Base-by-base conservation (phyloP, 2,888 invertebrate genomes). In the Troides helena region DNA sequence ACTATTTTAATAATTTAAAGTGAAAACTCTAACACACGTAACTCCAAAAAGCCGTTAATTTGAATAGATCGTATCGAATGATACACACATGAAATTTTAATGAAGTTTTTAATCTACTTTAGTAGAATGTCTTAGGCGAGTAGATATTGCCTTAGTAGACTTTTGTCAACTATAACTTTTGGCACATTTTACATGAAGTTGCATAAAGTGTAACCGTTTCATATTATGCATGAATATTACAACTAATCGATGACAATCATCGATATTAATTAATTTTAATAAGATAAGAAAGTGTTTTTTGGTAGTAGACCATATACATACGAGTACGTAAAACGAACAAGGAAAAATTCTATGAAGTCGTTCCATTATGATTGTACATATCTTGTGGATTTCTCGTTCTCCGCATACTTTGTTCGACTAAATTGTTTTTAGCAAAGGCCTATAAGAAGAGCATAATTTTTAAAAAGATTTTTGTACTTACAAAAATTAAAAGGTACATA, bases 151-250 rank as follows among this genome's bases (percentile, higher is more conserved):
- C 67, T 62, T 61, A 30, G 60, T 60, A 56, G 61, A 67, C 17
- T 65, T 67, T 61, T 62, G 71, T 74, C 74, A 71, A 76, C 74
- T 74, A 82, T 83, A 81, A 84, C 78, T 81, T 88, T 89, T 89
- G 88, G 88, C 88, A 89, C 88, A 86, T 72, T 70, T 30, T 62
- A 64, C 30, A 59, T 56, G 61, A 65, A 64, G 56, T 67, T 70
- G 18, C 18, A 2, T 63, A 65, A 56, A 56, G 53, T 60, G 46
- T 53, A 53, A 50, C 56, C 17, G 30, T 67, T 70, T 70, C 53
- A 58, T 70, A 70, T 67, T 70, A 70, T 70, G 67, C 70, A 64
- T 59, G 36, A 58, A 58, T 23, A 58, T 21, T 53, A 53, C 18
- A 53, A 53, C n/a, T 58, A 58, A 23, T 58, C 57, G 23, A 58